Conservation (phyloP, 2,113 vertebrate species). For the Callocephalon fimbriatum region DNA sequence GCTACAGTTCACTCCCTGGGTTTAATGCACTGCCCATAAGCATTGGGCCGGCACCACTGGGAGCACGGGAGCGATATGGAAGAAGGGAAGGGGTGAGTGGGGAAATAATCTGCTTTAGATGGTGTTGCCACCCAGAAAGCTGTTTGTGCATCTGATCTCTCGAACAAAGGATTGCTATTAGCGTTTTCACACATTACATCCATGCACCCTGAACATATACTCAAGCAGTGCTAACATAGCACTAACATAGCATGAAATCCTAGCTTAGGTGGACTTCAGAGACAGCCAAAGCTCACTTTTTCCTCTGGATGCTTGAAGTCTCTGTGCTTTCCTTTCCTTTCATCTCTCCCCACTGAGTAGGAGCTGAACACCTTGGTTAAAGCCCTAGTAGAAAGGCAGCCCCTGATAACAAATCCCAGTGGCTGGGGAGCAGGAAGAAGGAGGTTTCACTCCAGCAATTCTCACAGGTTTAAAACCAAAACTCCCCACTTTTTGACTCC, state of each 20-base stretch:
- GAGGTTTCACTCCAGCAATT: neutral
- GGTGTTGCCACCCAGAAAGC: neutral
- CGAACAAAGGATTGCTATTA: neutral
- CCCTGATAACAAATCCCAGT: neutral
- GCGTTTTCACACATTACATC: neutral
- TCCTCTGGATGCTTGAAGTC: neutral
- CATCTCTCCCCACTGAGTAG: neutral
- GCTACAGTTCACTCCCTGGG: neutral
- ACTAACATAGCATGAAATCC: neutral
- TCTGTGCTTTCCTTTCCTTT: neutral
- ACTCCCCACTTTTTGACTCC: neutral
- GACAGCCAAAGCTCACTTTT: neutral
- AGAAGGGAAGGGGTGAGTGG: neutral
- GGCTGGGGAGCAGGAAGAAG: neutral
- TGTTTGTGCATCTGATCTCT: neutral
- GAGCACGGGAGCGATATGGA: neutral
- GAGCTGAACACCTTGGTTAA: neutral
- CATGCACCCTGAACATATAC: neutral
- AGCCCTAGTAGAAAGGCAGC: neutral
- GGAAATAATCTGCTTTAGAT: neutral
- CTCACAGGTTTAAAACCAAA: neutral
- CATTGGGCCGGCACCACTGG: neutral
- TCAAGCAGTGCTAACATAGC: neutral
- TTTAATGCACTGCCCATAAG: neutral
- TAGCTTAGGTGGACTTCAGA: neutral